Conservation (phyloP, 2,888 invertebrate species). For the Dolomedes plantarius region DNA sequence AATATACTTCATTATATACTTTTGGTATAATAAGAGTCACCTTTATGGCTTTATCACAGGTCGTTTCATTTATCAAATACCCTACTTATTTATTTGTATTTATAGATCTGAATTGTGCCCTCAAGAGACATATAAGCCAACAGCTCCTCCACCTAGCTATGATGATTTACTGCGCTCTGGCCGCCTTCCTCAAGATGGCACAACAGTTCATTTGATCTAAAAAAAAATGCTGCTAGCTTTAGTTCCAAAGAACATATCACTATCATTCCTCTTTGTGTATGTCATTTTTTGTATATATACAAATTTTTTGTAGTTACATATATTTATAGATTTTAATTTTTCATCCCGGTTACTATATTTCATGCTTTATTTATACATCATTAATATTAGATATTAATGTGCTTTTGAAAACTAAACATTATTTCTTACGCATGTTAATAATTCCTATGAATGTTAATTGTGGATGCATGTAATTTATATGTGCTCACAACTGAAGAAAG, state of each 20-base stretch:
- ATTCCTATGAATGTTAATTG: too few relatives aligned
- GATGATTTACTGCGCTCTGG: conserved; percentile 63
- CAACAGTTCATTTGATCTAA: conserved; percentile 70
- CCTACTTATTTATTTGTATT: too few relatives aligned
- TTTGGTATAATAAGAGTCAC: too few relatives aligned
- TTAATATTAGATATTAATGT: too few relatives aligned
- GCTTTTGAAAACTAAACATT: conserved; percentile 28
- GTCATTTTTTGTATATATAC: not conserved
- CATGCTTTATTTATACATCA: not conserved
- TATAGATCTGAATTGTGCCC: conserved; percentile 62
- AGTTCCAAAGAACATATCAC: conserved; percentile 44
- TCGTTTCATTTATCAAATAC: too few relatives aligned
- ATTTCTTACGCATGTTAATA: not conserved
- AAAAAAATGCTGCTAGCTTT: conserved; percentile 24
- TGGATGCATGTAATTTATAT: too few relatives aligned
- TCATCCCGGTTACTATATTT: not conserved
- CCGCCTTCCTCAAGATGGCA: conserved; percentile 63
- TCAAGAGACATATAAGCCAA: conserved; percentile 52
- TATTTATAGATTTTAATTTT: conserved; percentile 14
- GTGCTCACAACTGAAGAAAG: too few relatives aligned
- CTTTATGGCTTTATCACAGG: too few relatives aligned
- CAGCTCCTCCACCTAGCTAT: conserved; percentile 60
- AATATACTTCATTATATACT: too few relatives aligned
- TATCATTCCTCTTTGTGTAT: conserved; percentile 55
- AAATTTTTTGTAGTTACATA: conserved; percentile 10